A percentile compares a stretch with the other conserved stretches of the same genome.
phyloP scores from a whole-genome alignment of 2,888 invertebrate genomes.

The Ornithoptera priamus region DNA sequence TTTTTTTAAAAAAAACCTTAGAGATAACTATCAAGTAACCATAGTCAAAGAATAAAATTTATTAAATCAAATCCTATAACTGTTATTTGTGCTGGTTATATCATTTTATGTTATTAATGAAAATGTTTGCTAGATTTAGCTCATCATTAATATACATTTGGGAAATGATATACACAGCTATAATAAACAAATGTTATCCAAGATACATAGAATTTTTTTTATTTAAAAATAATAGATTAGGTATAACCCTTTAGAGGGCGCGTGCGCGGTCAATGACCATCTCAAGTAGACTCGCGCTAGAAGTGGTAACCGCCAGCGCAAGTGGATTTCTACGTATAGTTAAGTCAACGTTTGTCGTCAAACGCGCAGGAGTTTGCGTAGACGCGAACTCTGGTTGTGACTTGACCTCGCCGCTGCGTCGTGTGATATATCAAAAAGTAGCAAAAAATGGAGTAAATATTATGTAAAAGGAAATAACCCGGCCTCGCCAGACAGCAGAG shows the following conservation, averaged over 20 bases:
- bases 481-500: no score
- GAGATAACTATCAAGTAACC: no score
- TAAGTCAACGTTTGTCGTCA: conserved; percentile 24
- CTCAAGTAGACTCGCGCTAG: conserved; percentile 20
- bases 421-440: neutral
- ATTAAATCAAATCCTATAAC: no score
- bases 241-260: conserved; percentile 34
- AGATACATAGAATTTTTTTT: neutral
- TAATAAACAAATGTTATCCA: neutral
- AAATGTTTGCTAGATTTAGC: no score
- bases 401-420: conserved; percentile 16
- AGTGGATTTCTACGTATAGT: conserved; percentile 28
- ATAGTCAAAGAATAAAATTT: no score
- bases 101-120: no score
- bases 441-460: no score
- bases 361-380: conserved; percentile 26
- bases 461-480: no score
- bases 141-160: no score
- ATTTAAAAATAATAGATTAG: conserved; percentile 1
- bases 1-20: no score
- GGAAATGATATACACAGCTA: neutral
- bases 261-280: conserved; percentile 34
- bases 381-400: conserved; percentile 17
- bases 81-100: no score
- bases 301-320: conserved; percentile 27